A percentile compares a stretch with the other conserved stretches of the same genome.
phyloP scores from a whole-genome alignment of 2,797 vertebrate species.

The Enteromius paludinosus region DNA sequence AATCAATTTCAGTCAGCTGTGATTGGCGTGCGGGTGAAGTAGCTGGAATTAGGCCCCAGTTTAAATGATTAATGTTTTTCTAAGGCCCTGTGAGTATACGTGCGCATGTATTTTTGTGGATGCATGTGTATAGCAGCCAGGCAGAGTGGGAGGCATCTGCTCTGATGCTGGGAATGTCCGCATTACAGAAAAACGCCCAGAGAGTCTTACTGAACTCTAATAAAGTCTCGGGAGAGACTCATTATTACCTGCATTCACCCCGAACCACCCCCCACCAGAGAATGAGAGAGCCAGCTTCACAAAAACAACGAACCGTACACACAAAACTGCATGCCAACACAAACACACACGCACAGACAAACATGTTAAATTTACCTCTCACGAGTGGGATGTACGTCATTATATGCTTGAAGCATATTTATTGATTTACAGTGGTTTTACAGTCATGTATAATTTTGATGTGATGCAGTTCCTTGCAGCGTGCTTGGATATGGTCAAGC shows the following conservation, averaged over 20 bases:
- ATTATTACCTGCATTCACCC: conserved; percentile 50
- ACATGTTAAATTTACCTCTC: conserved; percentile 37
- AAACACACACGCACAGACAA: conserved; percentile 12
- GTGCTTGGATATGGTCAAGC: conserved; percentile 15
- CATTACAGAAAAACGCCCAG: conserved; percentile 45
- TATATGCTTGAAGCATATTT: conserved; percentile 28
- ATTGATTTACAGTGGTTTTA: conserved; percentile 40
- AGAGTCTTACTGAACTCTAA: conserved; percentile 51
- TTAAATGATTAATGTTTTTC: conserved; percentile 64
- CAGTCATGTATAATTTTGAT: conserved; percentile 17
- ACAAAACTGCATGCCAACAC: conserved; percentile 3
- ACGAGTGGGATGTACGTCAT: conserved; percentile 40
- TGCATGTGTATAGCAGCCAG: conserved; percentile 27
- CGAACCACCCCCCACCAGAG: conserved; percentile 40
- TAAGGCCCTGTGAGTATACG: conserved; percentile 44
- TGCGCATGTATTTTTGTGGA: conserved; percentile 44
- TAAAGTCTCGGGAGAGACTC: conserved; percentile 44
- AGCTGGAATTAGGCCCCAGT: conserved; percentile 56
- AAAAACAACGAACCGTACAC: conserved; percentile 18
- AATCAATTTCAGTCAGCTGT: conserved; percentile 60
- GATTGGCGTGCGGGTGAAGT: conserved; percentile 61
- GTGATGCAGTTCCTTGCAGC: neutral
- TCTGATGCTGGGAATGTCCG: conserved; percentile 37
- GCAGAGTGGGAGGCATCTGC: conserved; percentile 47
- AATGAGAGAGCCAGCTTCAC: conserved; percentile 29